These are phyloP conservation scores for Keiferia lycopersicella DNA, from an alignment of 2,888 invertebrate genomes.

Conservation along the genomic window DNA sequence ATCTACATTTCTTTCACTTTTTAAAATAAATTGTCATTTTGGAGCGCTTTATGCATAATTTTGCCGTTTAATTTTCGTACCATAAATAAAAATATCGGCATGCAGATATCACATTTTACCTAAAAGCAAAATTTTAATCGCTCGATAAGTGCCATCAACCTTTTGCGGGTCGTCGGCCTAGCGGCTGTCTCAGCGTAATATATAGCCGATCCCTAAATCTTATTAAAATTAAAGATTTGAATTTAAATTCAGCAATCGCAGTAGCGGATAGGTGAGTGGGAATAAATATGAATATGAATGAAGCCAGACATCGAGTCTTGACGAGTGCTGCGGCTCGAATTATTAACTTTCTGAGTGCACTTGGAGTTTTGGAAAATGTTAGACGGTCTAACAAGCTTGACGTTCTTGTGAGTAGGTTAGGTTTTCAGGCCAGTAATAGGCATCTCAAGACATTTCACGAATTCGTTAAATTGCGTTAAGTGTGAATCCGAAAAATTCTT, in stretches of 20 bases:
- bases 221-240: constrained; percentile 76
- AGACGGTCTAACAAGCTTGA: constrained; percentile 25
- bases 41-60: background rate
- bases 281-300: constrained; percentile 82
- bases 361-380: constrained; percentile 29
- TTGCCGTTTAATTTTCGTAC: background rate
- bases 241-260: constrained; percentile 66
- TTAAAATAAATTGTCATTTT: too few species aligned
- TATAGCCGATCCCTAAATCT: constrained; percentile 42
- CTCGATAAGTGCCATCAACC: constrained; percentile 4
- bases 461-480: too few species aligned
- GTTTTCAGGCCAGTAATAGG: background rate
- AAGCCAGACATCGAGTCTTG: constrained; percentile 69
- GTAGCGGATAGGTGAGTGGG: constrained; percentile 75
- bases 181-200: constrained; percentile 1
- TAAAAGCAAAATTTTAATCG: constrained; percentile 7
- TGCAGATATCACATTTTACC: background rate
- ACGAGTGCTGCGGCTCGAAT: constrained; percentile 60
- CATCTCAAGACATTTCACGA: background rate
- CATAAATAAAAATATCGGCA: background rate
- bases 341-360: constrained; percentile 77
- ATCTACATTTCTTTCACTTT: too few species aligned
- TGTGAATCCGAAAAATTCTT: too few species aligned
- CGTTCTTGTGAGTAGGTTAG: constrained; percentile 9
- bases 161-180: background rate